phyloP scores from a whole-genome alignment of 1,140 invertebrate genomes.

The Pseudomyrmex sp. region DNA sequence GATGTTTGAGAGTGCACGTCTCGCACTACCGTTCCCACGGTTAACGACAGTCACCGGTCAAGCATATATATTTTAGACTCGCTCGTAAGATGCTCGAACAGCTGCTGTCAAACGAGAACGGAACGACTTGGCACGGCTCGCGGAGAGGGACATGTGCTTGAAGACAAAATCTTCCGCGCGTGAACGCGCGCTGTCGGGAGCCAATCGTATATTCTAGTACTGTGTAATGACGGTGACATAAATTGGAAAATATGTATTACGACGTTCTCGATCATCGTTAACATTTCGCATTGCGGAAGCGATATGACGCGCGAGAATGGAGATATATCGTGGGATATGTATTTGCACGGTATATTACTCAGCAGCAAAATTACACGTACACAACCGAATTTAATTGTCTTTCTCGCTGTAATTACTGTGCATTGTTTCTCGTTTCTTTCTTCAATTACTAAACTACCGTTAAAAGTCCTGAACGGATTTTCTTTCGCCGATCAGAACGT shows the following conservation, averaged over 20 bases:
- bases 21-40: constrained; percentile 40
- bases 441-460: neutral
- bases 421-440: neutral
- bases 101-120: constrained; percentile 55
- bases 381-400: neutral
- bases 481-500: too few species aligned
- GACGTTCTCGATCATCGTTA: constrained; percentile 53
- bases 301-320: constrained; percentile 32
- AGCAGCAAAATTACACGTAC: neutral
- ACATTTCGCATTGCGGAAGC: constrained; percentile 32
- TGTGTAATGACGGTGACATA: constrained; percentile 44
- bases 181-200: constrained; percentile 27
- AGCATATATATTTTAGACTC: constrained; percentile 48
- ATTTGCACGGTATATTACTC: neutral
- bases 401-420: neutral
- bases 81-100: constrained; percentile 49
- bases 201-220: constrained; percentile 41
- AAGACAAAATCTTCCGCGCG: constrained; percentile 54
- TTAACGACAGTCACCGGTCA: constrained; percentile 52
- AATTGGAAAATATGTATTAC: constrained; percentile 58
- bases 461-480: neutral
- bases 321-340: neutral
- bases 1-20: neutral
- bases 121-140: constrained; percentile 44
- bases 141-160: constrained; percentile 42